Base-by-base conservation (phyloP, 2,888 invertebrate genomes). In the Drosophila paranaensis region DNA sequence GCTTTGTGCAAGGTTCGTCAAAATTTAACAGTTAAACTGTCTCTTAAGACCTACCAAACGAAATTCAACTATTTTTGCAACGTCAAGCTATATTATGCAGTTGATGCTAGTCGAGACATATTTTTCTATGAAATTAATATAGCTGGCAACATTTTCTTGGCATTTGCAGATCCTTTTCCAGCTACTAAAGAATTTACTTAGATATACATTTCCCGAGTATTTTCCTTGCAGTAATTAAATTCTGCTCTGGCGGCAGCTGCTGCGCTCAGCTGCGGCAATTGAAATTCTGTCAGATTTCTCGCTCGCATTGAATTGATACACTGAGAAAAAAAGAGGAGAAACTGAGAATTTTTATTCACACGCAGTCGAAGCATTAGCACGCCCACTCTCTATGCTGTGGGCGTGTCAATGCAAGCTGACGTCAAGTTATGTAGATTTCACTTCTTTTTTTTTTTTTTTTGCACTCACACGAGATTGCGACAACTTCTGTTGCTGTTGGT, bases 401-500 rank as follows among this genome's bases (percentile, higher is more conserved):
- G 57, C 48, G 6, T 64, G 39, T 13, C 57, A 37, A 5, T 35
- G 48, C 40, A 27, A 40, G 33, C 20, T 43, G 33, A 16, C n/a
- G 20, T 39, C 20, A 54, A 79, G 67, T 72, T 55, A 55, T 56
- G 67, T 81, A 78, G 78, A 82, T 87, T 73, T 73, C 45, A 81
- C 74, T 20, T 20, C 71, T 66, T 77, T 74, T 70, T 77, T 66
- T 77, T 74, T 70, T 77, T 73, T 71, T 66, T 14, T 1, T n/a
- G 4, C 27, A 4, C 9, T 46, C 9, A 6, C 27, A 25, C 53
- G n/a, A 25, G 11, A 54, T 56, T 46, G 57, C 57, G 50, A 25
- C 33, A 43, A 39, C 53, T 66, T 60, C 68, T 46, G 56, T 48
- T 53, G 27, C 33, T 10, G 10, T 10, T 33, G 33, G 10, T 10